Conservation (phyloP, 2,888 invertebrate species). For the Tiphia femorata region DNA sequence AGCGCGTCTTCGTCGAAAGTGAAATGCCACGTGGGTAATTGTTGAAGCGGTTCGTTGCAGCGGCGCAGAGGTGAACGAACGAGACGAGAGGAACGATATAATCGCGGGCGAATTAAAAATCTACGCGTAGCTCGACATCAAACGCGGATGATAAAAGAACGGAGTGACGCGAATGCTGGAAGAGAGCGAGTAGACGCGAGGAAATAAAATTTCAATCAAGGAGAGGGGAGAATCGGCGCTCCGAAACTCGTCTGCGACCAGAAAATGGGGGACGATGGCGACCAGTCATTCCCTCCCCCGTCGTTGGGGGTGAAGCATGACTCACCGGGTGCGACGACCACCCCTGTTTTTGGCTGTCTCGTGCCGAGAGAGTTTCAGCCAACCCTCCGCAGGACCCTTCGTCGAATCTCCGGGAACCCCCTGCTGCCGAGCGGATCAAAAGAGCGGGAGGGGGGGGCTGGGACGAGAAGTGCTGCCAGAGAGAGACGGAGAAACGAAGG, state of each 20-base stretch:
- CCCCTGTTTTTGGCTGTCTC: conserved; percentile 51
- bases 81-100: too few relatives aligned
- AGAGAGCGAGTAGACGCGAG: conserved; percentile 26
- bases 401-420: conserved; percentile 20
- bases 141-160: neutral
- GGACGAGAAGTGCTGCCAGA: neutral
- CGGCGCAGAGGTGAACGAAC: too few relatives aligned
- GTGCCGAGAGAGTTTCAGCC: conserved; percentile 46
- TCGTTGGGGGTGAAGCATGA: conserved; percentile 62
- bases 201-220: conserved; percentile 58
- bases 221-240: conserved; percentile 6
- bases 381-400: conserved; percentile 29
- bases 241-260: conserved; percentile 22
- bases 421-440: conserved; percentile 16
- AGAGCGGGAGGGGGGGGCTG: too few relatives aligned
- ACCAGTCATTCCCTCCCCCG: conserved; percentile 40
- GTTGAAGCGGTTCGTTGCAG: too few relatives aligned
- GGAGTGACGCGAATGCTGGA: neutral
- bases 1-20: too few relatives aligned
- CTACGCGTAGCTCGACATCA: too few relatives aligned
- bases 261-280: conserved; percentile 41
- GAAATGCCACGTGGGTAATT: too few relatives aligned
- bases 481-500: neutral
- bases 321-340: conserved; percentile 50
- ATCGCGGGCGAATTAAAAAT: too few relatives aligned